Evolutionary conservation across 2,113 vertebrate species (phyloP), one percentile per base, ranked within the genome.

Genomic region (Leptocoma aspasia): DNA sequence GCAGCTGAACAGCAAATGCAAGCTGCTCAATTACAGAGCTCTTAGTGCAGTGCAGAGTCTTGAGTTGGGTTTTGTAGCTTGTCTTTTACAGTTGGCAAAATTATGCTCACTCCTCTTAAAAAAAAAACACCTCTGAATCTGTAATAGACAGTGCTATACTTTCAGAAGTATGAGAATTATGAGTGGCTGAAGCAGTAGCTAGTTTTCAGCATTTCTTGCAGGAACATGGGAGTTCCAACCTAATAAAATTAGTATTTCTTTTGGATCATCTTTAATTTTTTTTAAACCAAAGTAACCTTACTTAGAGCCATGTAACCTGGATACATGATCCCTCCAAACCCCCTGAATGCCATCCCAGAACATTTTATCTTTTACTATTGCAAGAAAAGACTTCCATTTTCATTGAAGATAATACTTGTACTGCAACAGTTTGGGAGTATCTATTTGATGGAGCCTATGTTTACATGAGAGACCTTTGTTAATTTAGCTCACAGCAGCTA

Each of bases 301-400:
- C 52, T 79, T 75, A 72, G 49, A 65, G 82, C 63, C 12, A 1
- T 24, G 31, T 65, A 52, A 44, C 76, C 57, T 80, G 56, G 45
- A 52, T 53, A 57, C 26, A 5, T 19, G 72, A 72, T 83, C 59
- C 17, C 22, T 71, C 18, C 2, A 15, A 79, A 35, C 23, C 3
- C n/a, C 60, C 87, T 90, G 95, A 89, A 73, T 81, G 68, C 50
- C 19, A 56, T 93, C 79, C 89, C 71, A 86, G 82, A 92, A 80
- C 76, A 61, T 83, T 90, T 90, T 95, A 86, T 90, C 63, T 95
- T 80, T 73, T 27, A 33, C 45, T 45, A 7, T 42, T 69, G 56
- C 81, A 64, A 72, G 57, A 56, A 82, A 85, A 88, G 31, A 18
- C 61, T 72, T 84, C 10, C 9, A 11, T 79, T 93, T 90, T 91